A percentile compares a stretch with the other conserved stretches of the same genome.
Conservation (phyloP, 2,888 invertebrate species). For the Didymodactylos carnosus region DNA sequence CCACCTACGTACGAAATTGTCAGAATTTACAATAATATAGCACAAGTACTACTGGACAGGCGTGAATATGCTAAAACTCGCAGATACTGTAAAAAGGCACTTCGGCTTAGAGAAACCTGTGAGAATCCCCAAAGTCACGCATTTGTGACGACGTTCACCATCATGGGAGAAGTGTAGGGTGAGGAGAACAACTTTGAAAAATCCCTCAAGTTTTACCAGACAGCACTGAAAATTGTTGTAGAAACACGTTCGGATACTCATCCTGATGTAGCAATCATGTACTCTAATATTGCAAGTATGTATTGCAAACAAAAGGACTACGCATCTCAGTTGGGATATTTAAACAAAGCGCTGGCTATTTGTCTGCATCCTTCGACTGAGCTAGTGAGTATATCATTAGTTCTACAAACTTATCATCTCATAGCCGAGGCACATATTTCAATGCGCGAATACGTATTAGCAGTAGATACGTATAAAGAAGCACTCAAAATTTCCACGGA, state of each 20-base stretch:
- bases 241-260: neutral
- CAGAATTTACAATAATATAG: neutral
- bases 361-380: neutral
- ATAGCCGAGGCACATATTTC: neutral
- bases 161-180: neutral
- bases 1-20: neutral
- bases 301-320: neutral
- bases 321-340: neutral
- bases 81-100: neutral
- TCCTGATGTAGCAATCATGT: neutral
- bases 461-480: neutral
- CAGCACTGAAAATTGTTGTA: neutral
- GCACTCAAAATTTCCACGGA: neutral
- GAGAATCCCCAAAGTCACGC: neutral
- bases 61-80: neutral
- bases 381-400: neutral
- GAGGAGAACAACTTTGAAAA: neutral
- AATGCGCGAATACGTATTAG: neutral
- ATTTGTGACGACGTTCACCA: neutral
- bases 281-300: neutral
- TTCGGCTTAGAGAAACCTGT: neutral
- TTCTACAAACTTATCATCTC: neutral
- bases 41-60: neutral
- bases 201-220: neutral
- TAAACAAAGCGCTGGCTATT: neutral